A percentile compares a stretch with the other conserved stretches of the same genome.
These are phyloP conservation scores for Polyergus mexicanus DNA, from an alignment of 1,140 invertebrate genomes.

Conservation along the genomic window DNA sequence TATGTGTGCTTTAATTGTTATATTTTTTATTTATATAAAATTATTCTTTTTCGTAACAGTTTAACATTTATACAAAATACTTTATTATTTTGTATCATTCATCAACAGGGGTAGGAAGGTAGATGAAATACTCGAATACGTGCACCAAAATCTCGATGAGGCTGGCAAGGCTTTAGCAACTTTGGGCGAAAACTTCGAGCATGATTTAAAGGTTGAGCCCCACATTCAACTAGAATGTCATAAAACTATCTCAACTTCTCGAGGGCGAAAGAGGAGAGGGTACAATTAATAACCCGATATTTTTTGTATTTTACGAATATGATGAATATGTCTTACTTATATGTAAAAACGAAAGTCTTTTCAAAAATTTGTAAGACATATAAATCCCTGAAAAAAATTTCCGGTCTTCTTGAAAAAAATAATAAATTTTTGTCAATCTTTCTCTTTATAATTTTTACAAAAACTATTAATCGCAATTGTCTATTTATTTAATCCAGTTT, in stretches of 20 bases:
- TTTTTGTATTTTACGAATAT: constrained; percentile 5
- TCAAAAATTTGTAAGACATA: constrained; percentile 29
- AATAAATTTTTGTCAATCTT: neutral
- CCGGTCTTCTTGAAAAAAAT: too few species aligned
- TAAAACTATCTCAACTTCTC: constrained; percentile 55
- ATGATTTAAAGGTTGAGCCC: constrained; percentile 83
- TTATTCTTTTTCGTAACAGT: neutral
- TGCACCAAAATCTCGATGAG: constrained; percentile 80
- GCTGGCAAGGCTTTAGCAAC: constrained; percentile 77
- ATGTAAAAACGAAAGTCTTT: neutral
- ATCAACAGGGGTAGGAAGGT: constrained; percentile 76
- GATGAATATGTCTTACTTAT: too few species aligned
- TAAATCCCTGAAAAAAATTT: neutral
- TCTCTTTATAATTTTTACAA: neutral
- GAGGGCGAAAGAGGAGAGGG: constrained; percentile 33
- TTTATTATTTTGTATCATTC: constrained; percentile 27
- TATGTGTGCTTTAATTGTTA: neutral
- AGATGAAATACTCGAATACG: constrained; percentile 81
- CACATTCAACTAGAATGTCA: constrained; percentile 71
- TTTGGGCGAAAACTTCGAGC: constrained; percentile 81
- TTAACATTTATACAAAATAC: neutral
- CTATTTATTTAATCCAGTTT: constrained; percentile 2
- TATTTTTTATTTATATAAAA: neutral
- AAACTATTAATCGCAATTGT: neutral
- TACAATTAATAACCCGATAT: constrained; percentile 38